These are phyloP conservation scores for Drosophila triauraria DNA, from an alignment of 1,140 invertebrate species.

Conservation along the genomic window DNA sequence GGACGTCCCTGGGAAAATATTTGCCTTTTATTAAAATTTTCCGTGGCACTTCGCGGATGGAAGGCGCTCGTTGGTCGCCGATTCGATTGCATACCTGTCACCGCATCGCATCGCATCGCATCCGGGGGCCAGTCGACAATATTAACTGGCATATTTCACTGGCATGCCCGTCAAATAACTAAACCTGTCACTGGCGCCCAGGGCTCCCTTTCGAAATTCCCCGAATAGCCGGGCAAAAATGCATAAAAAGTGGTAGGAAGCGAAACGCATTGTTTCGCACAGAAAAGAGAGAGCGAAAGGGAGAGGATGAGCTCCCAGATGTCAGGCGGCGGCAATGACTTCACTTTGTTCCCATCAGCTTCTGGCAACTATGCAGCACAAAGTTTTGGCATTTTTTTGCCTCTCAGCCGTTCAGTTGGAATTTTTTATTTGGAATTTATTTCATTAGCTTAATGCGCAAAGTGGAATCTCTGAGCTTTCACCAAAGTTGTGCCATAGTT, in stretches of 20 bases:
- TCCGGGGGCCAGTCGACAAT: conserved; percentile 28
- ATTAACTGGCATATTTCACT: conserved; percentile 71
- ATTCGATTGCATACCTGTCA: conserved; percentile 49
- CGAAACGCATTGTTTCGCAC: conserved; percentile 66
- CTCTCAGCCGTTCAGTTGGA: conserved; percentile 15
- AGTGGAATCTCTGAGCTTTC: conserved; percentile 59
- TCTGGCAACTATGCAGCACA: conserved; percentile 29
- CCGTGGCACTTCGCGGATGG: conserved; percentile 44
- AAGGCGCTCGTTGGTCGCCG: conserved; percentile 29
- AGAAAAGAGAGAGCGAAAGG: background rate
- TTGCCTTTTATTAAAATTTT: conserved; percentile 72
- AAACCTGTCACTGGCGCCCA: conserved; percentile 59
- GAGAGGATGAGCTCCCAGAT: conserved; percentile 44
- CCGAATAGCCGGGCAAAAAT: conserved; percentile 16
- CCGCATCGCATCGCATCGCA: conserved; percentile 13
- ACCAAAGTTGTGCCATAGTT: conserved; percentile 57
- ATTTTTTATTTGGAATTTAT: conserved; percentile 60
- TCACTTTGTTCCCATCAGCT: conserved; percentile 26
- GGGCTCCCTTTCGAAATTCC: conserved; percentile 27
- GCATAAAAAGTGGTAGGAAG: conserved; percentile 23
- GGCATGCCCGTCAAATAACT: conserved; percentile 70
- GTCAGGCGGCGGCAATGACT: conserved; percentile 45
- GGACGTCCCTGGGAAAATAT: conserved; percentile 56
- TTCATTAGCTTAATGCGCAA: conserved; percentile 74
- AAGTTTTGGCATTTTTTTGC: conserved; percentile 42